Conservation (phyloP, 2,113 vertebrate species). For the Pelodiscus sinensis region DNA sequence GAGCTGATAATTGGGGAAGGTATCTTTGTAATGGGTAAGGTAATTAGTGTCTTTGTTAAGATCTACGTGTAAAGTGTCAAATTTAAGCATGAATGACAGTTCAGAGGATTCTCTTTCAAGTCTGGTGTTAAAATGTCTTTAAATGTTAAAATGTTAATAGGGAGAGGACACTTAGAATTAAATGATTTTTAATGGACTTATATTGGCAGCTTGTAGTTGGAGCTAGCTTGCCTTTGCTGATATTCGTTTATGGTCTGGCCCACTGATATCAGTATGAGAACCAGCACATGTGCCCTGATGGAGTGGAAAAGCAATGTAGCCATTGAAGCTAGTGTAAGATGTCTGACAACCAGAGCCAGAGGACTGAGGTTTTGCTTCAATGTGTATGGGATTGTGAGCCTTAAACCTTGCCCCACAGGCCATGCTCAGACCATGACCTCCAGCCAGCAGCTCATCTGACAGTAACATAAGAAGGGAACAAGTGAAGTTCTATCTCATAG, state of each 20-base stretch:
- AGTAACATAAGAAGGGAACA: neutral
- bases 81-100: too few species aligned
- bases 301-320: neutral
- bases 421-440: neutral
- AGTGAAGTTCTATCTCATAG: neutral
- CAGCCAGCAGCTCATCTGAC: neutral
- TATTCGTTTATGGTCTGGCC: neutral
- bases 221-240: neutral
- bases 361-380: too few species aligned
- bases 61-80: too few species aligned
- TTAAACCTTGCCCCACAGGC: neutral
- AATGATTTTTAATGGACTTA: neutral
- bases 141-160: too few species aligned
- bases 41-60: too few species aligned
- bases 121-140: too few species aligned
- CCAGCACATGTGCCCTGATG: neutral
- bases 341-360: neutral
- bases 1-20: too few species aligned
- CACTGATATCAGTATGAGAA: neutral
- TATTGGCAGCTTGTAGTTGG: rapidly evolving
- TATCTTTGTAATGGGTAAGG: too few species aligned
- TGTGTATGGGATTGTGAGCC: too few species aligned
- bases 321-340: rapidly evolving
- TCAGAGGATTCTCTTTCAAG: too few species aligned
- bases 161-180: rapidly evolving